Evolutionary conservation across 2,888 invertebrate genomes (phyloP), one percentile per base, ranked within the genome.

Genomic region (Atethmia centrago): DNA sequence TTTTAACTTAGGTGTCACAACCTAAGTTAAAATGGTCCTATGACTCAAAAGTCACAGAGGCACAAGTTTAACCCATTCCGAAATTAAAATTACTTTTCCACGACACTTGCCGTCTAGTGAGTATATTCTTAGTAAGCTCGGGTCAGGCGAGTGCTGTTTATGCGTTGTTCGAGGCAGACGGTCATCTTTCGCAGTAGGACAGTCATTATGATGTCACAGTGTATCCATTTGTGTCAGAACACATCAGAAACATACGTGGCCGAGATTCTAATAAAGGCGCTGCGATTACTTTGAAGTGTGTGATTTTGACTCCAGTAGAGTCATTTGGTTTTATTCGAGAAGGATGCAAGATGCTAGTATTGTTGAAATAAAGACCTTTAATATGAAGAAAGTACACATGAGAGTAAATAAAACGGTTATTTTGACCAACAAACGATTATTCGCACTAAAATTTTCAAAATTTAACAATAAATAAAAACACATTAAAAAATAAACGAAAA

Each of bases 161-260:
- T 51, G 19, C 62, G 58, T 73, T 65, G 65, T 51, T 53, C 55
- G 45, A 73, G 63, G 42, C 63, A 70, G 68, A 69, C 62, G 71
- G 71, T 62, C 72, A 76, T 78, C 47, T 70, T 80, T 65, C 71
- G 75, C 72, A 84, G 80, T 75, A 47, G 42, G 14, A 62, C 28
- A 51, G 53, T 59, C 73, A 70, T 73, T 65, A 36, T 71, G 63
- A 56, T 56, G 56, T 64, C 68, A 68, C n/a, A 40, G 55, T 65
- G 72, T 59, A 53, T 71, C 77, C 75, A 74, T 83, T 84, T 73
- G 59, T 62, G 69, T 74, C 84, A 81, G 81, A 53, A 65, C 61
- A 76, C 78, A 85, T 85, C 80, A 84, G 59, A 70, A 76, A 85
- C 84, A 84, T 74, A 62, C 77, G 69, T 56, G 62, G 64, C 42